phyloP scores from a whole-genome alignment of 2,113 vertebrate genomes.

The Callospermophilus lateralis region DNA sequence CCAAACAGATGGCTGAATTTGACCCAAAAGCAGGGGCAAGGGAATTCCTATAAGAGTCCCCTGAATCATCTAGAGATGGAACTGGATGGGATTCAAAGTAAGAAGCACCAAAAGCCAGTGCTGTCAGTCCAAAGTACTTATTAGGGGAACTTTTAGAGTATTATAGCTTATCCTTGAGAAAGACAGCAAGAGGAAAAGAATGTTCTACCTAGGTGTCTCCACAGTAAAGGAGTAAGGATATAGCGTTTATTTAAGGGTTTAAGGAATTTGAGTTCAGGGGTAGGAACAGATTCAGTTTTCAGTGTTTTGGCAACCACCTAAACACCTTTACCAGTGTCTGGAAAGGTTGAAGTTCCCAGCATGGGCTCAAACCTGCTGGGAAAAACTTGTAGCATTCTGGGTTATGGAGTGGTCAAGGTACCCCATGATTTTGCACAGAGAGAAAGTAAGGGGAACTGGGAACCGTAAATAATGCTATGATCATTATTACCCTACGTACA shows the following conservation, averaged over 20 bases:
- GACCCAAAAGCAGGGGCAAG: background rate
- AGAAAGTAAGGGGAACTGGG: background rate
- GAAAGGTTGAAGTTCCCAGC: background rate
- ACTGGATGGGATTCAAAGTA: background rate
- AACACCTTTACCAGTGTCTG: background rate
- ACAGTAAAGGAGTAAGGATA: background rate
- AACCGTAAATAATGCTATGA: too few relatives aligned
- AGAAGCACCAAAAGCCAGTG: too few relatives aligned
- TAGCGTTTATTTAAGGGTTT: too few relatives aligned
- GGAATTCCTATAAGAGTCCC: background rate
- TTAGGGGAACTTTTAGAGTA: background rate
- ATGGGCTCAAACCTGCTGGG: background rate
- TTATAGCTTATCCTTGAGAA: background rate
- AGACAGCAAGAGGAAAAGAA: too few relatives aligned
- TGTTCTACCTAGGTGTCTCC: background rate
- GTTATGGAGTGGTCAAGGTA: background rate
- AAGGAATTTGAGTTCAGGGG: background rate
- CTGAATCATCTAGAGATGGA: background rate
- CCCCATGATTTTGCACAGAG: background rate
- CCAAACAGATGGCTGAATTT: background rate
- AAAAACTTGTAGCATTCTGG: background rate
- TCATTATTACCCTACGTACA: too few relatives aligned
- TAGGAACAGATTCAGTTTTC: background rate
- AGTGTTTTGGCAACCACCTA: background rate
- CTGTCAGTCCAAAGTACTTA: too few relatives aligned